Conservation (phyloP, 2,797 vertebrate genomes). For the Melanotaenia boesemani region DNA sequence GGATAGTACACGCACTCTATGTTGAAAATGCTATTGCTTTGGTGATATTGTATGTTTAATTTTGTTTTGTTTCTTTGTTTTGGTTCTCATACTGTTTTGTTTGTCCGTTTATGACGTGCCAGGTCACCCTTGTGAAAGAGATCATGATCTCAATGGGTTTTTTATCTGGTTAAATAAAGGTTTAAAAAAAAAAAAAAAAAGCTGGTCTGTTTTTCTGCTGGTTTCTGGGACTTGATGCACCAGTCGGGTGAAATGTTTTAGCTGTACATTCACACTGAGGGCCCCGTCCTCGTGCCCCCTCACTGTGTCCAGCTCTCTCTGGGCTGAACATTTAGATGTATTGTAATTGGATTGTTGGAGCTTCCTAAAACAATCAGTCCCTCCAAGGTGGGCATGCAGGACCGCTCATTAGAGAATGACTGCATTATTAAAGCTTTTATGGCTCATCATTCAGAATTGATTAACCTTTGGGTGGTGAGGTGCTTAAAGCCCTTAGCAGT, state of each 20-base stretch:
- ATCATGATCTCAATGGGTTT: too few relatives aligned
- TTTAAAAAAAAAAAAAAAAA: too few relatives aligned
- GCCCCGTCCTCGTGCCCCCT: background rate
- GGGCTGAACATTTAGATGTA: conserved; percentile 65
- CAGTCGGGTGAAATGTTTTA: background rate
- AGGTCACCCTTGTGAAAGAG: too few relatives aligned
- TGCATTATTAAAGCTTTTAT: conserved; percentile 76
- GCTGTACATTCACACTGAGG: too few relatives aligned
- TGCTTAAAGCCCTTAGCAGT: conserved; percentile 29
- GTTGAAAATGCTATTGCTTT: too few relatives aligned
- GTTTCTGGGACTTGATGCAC: background rate
- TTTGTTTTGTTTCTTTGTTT: too few relatives aligned
- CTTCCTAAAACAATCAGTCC: conserved; percentile 72
- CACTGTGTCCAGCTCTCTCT: background rate
- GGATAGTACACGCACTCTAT: too few relatives aligned
- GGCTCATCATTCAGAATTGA: conserved; percentile 73
- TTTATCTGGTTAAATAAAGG: too few relatives aligned
- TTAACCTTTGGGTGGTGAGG: conserved; percentile 73
- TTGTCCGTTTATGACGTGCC: too few relatives aligned
- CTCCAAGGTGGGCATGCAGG: conserved; percentile 62
- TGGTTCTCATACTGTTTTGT: too few relatives aligned
- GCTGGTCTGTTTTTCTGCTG: background rate
- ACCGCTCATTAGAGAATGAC: conserved; percentile 76
- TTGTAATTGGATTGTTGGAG: conserved; percentile 77
- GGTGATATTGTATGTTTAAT: too few relatives aligned